Percentiles rank a stretch among this genome's conserved stretches.
These are phyloP conservation scores for Scartelaos histophorus DNA, from an alignment of 2,113 vertebrate genomes.

Conservation along the genomic window DNA sequence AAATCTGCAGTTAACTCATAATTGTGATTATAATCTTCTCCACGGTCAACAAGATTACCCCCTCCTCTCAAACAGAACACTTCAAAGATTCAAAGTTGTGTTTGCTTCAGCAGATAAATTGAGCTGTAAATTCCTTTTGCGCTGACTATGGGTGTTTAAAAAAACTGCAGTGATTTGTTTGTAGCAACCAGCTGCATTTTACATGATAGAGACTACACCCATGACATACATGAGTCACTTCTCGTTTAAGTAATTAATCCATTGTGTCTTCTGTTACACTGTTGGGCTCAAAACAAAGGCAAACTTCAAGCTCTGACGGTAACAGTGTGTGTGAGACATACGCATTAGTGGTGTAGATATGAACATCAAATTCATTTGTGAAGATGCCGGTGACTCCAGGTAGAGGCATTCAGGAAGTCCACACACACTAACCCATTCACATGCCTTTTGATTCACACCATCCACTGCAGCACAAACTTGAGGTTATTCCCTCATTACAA, in stretches of 20 bases:
- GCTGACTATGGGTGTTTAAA: background rate
- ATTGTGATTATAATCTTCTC: background rate
- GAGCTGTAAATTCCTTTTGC: background rate
- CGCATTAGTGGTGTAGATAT: too few relatives aligned
- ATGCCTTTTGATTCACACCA: too few relatives aligned
- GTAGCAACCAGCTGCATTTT: background rate
- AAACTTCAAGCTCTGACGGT: background rate
- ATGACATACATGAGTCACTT: background rate
- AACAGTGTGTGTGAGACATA: too few relatives aligned
- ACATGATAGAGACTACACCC: background rate
- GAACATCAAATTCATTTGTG: too few relatives aligned
- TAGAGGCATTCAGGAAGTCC: too few relatives aligned
- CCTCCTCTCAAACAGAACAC: background rate
- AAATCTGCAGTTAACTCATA: background rate
- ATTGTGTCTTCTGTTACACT: background rate
- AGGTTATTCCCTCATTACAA: too few relatives aligned
- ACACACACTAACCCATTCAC: too few relatives aligned
- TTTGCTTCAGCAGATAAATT: background rate
- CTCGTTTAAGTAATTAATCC: background rate
- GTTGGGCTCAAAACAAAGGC: background rate
- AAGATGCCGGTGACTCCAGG: too few relatives aligned
- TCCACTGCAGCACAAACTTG: too few relatives aligned
- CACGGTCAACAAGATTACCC: background rate
- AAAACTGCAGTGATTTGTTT: conserved; percentile 3
- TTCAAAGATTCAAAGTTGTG: background rate